phyloP scores from a whole-genome alignment of 2,888 invertebrate species.

The Congeria kusceri region DNA sequence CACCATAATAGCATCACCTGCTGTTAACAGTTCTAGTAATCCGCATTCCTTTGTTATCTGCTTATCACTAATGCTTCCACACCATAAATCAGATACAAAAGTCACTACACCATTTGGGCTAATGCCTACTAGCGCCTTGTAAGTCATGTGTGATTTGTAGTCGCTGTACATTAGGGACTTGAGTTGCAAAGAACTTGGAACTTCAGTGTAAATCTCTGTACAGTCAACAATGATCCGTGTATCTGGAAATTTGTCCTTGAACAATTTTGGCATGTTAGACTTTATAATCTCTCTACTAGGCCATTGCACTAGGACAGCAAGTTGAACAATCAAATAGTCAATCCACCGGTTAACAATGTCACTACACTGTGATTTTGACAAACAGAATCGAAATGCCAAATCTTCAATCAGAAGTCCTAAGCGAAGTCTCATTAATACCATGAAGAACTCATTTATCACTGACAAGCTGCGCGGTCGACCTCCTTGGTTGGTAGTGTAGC shows the following conservation, averaged over 20 bases:
- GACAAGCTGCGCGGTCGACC: slow-evolving; percentile 11
- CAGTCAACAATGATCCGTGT: slow-evolving; percentile 57
- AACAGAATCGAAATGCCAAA: slow-evolving; percentile 4
- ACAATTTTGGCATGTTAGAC: slow-evolving; percentile 27
- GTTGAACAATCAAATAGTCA: neutral
- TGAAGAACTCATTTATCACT: slow-evolving; percentile 20
- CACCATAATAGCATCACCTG: slow-evolving; percentile 58
- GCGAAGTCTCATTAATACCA: slow-evolving; percentile 23
- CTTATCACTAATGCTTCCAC: slow-evolving; percentile 45
- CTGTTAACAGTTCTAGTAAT: slow-evolving; percentile 36
- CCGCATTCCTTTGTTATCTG: slow-evolving; percentile 44
- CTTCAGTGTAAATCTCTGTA: slow-evolving; percentile 54
- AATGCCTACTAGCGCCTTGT: slow-evolving; percentile 47
- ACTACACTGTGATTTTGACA: neutral
- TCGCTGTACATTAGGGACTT: slow-evolving; percentile 50
- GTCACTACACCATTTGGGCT: slow-evolving; percentile 49
- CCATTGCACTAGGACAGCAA: slow-evolving; percentile 18
- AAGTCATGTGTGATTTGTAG: slow-evolving; percentile 55
- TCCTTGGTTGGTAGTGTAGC: too few relatives aligned
- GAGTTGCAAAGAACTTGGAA: slow-evolving; percentile 30
- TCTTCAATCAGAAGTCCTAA: slow-evolving; percentile 17
- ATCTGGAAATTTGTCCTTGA: slow-evolving; percentile 37
- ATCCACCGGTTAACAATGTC: slow-evolving; percentile 19
- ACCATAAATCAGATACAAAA: slow-evolving; percentile 33
- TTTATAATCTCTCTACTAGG: slow-evolving; percentile 12